Conservation (phyloP, 2,113 vertebrate genomes). For the Alouatta palliata region DNA sequence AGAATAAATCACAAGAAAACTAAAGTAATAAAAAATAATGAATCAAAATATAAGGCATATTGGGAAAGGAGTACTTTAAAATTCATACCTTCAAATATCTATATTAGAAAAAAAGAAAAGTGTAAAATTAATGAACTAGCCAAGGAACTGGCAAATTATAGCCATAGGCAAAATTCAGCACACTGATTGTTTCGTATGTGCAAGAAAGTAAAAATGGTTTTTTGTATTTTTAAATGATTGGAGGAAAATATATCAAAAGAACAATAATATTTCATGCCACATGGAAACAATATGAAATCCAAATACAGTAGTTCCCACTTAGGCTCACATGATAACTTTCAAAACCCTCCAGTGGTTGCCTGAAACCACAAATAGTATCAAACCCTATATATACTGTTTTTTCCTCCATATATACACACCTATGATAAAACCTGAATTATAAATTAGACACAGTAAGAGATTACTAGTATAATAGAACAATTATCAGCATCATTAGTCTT, state of each 20-base stretch:
- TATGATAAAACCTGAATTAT: not conserved
- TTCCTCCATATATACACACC: not conserved
- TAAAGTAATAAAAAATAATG: not conserved
- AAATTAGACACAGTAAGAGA: not conserved
- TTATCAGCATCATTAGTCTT: not conserved
- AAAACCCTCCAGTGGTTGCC: not conserved
- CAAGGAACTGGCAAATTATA: not conserved
- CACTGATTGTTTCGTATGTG: not conserved
- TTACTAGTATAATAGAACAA: not conserved
- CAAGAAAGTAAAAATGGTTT: not conserved
- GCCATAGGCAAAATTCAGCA: not conserved
- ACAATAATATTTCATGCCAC: not conserved
- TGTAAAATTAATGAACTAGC: not conserved
- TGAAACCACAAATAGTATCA: not conserved
- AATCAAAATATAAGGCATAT: not conserved
- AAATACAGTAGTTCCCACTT: not conserved
- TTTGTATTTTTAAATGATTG: not conserved
- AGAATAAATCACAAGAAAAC: not conserved
- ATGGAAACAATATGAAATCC: not conserved
- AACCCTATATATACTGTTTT: not conserved
- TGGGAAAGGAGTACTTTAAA: not conserved
- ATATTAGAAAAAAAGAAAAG: not conserved
- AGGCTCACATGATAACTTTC: not conserved
- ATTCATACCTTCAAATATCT: not conserved
- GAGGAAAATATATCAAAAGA: not conserved